Conservation (phyloP, 2,113 vertebrate species). For the Notothenia coriiceps region DNA sequence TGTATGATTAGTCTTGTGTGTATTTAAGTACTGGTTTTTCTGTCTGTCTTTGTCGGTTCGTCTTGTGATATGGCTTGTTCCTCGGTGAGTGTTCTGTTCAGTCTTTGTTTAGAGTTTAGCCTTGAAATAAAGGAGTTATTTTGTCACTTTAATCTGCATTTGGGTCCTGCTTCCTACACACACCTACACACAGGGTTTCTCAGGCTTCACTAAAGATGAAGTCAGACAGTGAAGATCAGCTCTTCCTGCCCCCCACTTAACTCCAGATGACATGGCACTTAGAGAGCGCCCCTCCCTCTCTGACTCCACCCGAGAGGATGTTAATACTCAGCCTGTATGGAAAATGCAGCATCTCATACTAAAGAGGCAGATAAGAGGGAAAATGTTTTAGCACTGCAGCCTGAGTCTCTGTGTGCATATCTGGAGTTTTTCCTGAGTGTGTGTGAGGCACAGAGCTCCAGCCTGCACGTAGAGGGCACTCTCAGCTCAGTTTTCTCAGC, state of each 20-base stretch:
- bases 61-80: too few relatives aligned
- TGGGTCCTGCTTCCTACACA: too few relatives aligned
- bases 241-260: conserved; percentile 52
- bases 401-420: neutral
- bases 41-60: too few relatives aligned
- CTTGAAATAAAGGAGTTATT: too few relatives aligned
- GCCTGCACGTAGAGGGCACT: conserved; percentile 78
- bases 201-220: conserved; percentile 61
- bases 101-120: too few relatives aligned
- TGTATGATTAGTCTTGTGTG: too few relatives aligned
- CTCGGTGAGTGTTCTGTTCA: too few relatives aligned
- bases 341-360: neutral
- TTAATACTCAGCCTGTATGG: neutral
- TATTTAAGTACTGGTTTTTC: too few relatives aligned
- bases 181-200: conserved; percentile 43
- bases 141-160: too few relatives aligned
- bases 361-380: neutral
- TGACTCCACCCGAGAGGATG: conserved; percentile 36
- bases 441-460: neutral
- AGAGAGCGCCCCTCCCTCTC: conserved; percentile 37
- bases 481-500: conserved; percentile 62
- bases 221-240: conserved; percentile 73
- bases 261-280: conserved; percentile 64
- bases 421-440: too few relatives aligned
- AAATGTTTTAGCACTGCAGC: neutral